Evolutionary conservation across 2,888 invertebrate species (phyloP).

Genomic region (Rhabditoides inermis): DNA sequence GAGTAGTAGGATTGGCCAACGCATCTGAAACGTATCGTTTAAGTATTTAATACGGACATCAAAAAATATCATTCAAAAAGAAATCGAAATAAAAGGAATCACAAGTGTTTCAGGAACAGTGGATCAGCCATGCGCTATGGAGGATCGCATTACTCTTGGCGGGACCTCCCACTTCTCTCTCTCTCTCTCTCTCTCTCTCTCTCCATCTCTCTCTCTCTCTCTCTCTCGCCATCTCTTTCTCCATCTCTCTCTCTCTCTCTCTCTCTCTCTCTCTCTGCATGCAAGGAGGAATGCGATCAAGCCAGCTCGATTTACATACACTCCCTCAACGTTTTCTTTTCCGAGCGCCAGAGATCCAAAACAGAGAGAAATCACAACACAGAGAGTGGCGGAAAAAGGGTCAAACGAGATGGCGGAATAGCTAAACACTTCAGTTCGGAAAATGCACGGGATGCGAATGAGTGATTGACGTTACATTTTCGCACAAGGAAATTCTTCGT

Average conservation of each 20-base stretch:
- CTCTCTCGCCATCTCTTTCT: background rate
- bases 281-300: slow-evolving; percentile 2
- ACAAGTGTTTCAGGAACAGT: background rate
- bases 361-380: too few relatives aligned
- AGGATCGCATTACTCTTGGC: background rate
- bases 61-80: too few relatives aligned
- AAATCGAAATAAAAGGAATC: background rate
- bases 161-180: background rate
- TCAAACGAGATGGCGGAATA: too few relatives aligned
- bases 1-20: too few relatives aligned
- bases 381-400: too few relatives aligned
- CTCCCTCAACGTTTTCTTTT: slow-evolving; percentile 3
- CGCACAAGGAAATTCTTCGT: too few relatives aligned
- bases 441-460: too few relatives aligned
- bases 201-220: background rate
- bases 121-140: background rate
- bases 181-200: background rate
- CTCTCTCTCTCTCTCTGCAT: background rate
- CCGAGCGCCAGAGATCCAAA: slow-evolving; percentile 2
- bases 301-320: slow-evolving; percentile 14
- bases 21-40: too few relatives aligned
- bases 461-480: too few relatives aligned
- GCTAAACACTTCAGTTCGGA: too few relatives aligned
- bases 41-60: too few relatives aligned
- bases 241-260: slow-evolving; percentile 1